Conservation (phyloP, 1,140 invertebrate genomes). For the Drosophila tsacasi region DNA sequence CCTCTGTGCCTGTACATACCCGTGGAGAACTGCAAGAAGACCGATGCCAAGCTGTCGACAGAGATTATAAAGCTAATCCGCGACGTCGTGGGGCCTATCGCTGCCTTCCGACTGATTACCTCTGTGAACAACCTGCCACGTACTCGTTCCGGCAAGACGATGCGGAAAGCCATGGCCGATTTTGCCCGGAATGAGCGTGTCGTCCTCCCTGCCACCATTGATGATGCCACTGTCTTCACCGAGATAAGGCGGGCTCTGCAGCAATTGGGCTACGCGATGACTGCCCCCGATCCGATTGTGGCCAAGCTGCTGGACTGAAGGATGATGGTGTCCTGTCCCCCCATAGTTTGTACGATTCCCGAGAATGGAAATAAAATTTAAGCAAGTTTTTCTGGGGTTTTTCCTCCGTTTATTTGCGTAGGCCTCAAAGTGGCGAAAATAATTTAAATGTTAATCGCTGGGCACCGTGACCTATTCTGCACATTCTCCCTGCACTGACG, state of each 20-base stretch:
- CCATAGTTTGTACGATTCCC: constrained; percentile 29
- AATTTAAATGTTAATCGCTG: constrained; percentile 76
- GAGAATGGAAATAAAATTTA: constrained; percentile 39
- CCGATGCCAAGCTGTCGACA: constrained; percentile 87
- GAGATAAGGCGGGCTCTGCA: constrained; percentile 90
- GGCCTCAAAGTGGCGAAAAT: constrained; percentile 51
- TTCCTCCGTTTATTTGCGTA: constrained; percentile 38
- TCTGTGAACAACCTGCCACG: constrained; percentile 92
- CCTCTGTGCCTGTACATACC: constrained; percentile 94
- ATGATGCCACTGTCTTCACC: constrained; percentile 93
- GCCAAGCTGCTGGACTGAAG: constrained; percentile 65
- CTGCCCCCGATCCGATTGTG: constrained; percentile 88
- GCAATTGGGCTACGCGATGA: constrained; percentile 90
- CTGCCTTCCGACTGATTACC: constrained; percentile 92
- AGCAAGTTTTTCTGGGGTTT: constrained; percentile 24
- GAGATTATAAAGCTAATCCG: constrained; percentile 91
- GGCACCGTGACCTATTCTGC: constrained; percentile 29
- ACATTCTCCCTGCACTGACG: constrained; percentile 6
- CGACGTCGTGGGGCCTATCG: constrained; percentile 94
- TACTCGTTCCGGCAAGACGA: constrained; percentile 92
- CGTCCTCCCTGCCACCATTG: constrained; percentile 94
- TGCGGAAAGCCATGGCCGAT: constrained; percentile 93
- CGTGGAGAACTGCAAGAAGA: constrained; percentile 86
- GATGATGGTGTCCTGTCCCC: background rate
- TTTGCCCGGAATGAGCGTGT: constrained; percentile 92